phyloP scores from a whole-genome alignment of 2,113 vertebrate species.

The Mesembrinibis cayennensis region DNA sequence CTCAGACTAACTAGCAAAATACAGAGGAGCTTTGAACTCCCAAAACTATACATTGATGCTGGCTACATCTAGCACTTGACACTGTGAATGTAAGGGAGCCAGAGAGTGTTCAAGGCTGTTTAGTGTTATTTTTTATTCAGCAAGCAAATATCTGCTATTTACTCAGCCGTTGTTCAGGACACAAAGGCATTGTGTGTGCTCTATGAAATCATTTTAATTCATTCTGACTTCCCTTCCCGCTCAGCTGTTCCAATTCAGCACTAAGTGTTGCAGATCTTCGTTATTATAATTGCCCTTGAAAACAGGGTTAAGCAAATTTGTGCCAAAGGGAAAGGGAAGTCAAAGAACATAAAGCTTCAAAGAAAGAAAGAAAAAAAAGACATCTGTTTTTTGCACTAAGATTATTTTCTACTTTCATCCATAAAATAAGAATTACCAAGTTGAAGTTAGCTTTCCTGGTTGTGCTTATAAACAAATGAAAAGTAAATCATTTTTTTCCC shows the following conservation, averaged over 20 bases:
- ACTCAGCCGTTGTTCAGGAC: conserved; percentile 8
- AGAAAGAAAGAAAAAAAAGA: neutral
- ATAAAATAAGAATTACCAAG: neutral
- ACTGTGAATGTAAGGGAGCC: neutral
- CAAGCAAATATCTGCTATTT: conserved; percentile 10
- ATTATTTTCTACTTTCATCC: neutral
- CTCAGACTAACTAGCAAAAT: neutral
- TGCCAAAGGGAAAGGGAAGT: neutral
- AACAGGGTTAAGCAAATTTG: conserved; percentile 31
- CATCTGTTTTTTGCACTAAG: neutral
- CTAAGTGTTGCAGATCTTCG: neutral
- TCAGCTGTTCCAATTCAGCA: neutral
- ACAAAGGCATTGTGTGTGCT: conserved; percentile 33
- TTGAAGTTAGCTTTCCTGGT: neutral
- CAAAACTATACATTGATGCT: neutral
- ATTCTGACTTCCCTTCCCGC: conserved; percentile 9
- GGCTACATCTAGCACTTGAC: neutral
- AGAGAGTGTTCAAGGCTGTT: neutral
- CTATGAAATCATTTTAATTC: conserved; percentile 60
- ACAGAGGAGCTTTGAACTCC: neutral
- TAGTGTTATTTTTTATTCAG: neutral
- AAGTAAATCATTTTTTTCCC: neutral
- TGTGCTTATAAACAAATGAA: neutral
- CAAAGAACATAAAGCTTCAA: neutral
- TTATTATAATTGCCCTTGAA: conserved; percentile 37